phyloP scores from a whole-genome alignment of 2,888 invertebrate genomes.

The Tiphia femorata region DNA sequence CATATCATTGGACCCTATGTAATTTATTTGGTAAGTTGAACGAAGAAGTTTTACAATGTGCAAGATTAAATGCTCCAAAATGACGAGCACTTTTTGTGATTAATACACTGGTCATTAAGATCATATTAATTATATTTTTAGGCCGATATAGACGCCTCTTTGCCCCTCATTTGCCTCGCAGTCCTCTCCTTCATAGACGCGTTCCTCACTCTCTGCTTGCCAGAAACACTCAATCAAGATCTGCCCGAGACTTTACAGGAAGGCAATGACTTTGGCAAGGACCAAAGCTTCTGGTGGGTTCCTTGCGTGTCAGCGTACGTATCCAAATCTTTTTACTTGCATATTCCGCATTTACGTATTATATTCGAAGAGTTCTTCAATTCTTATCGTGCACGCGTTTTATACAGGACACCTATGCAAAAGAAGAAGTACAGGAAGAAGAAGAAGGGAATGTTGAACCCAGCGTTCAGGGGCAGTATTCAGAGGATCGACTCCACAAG shows the following conservation, averaged over 20 bases:
- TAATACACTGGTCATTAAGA: too few species aligned
- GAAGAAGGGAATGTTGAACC: slow-evolving; percentile 58
- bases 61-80: too few species aligned
- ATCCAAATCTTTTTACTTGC: background rate
- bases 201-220: slow-evolving; percentile 80
- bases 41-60: too few species aligned
- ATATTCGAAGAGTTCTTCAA: background rate
- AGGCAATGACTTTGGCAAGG: slow-evolving; percentile 86
- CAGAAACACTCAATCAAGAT: slow-evolving; percentile 88
- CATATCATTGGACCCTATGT: slow-evolving; percentile 88
- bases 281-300: slow-evolving; percentile 86
- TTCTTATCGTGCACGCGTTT: too few species aligned
- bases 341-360: background rate
- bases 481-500: slow-evolving; percentile 62
- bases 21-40: slow-evolving; percentile 80
- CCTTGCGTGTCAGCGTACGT: slow-evolving; percentile 70
- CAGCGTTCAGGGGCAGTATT: slow-evolving; percentile 61
- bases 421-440: slow-evolving; percentile 58
- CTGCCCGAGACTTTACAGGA: slow-evolving; percentile 88
- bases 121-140: slow-evolving; percentile 24
- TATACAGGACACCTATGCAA: slow-evolving; percentile 53
- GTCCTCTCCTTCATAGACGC: slow-evolving; percentile 82
- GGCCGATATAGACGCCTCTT: slow-evolving; percentile 55
- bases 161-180: slow-evolving; percentile 85
- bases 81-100: too few species aligned